Base-by-base conservation (phyloP, 2,113 vertebrate genomes). In the Sciurus niger region DNA sequence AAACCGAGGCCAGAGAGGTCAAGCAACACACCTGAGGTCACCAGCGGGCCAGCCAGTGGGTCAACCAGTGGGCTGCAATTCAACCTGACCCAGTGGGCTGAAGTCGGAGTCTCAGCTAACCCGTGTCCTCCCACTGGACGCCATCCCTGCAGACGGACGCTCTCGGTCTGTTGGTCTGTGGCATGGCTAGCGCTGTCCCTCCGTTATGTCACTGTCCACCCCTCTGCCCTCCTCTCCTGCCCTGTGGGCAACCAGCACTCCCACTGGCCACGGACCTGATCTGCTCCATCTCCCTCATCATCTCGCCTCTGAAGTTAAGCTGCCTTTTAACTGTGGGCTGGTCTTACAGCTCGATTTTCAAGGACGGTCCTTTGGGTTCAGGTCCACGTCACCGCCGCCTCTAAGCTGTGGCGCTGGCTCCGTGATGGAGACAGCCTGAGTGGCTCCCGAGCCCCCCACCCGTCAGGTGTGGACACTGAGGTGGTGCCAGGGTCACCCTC, bases 301-400 rank as follows among this genome's bases (percentile, higher is more conserved):
- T 58, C 76, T 76, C 73, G 28, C 18, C 48, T 58, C 76, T n/a
- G 60, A 86, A 82, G 70, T 43, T 24, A 87, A 70, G 2, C 40
- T 34, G 58, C 68, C 68, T 28, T 4, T 68, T 51, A 48, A 20
- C 63, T 22, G 4, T 40, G 46, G 25, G n/a, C 63, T 78, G 63
- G 20, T 78, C 65, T 53, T 24, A 76, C 37, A 17, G 46, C 40
- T 67, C 10, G 17, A 58, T 48, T 91, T 48, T 65, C 67, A 65
- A 70, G 76, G 91, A 58, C 51, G 20, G 48, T 43, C 67, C 32
- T 91, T 60, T n/a, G 30, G 40, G 53, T 28, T 34, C 11, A 14
- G 9, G 6, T 46, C 63, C 12, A 0, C 0, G 24, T 48, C 40
- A 1, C 13, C 0, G 12, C 16, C 67, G 1, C 20, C 53, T 79